Evolutionary conservation across 2,888 invertebrate species (phyloP).

Genomic region (Euphydryas editha): DNA sequence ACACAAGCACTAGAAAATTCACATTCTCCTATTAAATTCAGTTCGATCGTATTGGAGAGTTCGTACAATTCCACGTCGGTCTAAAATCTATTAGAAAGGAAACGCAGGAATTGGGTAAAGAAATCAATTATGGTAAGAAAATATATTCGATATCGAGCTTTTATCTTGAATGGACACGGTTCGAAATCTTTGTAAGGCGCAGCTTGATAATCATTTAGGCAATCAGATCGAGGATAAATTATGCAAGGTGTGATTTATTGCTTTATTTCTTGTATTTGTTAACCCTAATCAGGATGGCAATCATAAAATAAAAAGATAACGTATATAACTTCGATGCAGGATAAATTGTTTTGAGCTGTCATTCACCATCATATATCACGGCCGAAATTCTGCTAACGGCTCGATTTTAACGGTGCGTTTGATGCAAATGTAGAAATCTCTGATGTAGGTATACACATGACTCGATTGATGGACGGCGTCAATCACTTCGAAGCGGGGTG

Average conservation of each 20-base stretch:
- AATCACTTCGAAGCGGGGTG: conserved; percentile 30
- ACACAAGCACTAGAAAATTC: too few relatives aligned
- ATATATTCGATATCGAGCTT: too few relatives aligned
- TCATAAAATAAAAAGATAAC: not conserved
- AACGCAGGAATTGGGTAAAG: too few relatives aligned
- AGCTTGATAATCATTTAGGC: too few relatives aligned
- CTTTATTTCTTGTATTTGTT: not conserved
- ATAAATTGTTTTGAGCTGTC: conserved; percentile 30
- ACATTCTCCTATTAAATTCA: too few relatives aligned
- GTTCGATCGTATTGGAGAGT: too few relatives aligned
- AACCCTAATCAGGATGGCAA: not conserved
- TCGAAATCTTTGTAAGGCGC: too few relatives aligned
- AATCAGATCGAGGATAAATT: too few relatives aligned
- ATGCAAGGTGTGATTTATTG: not conserved
- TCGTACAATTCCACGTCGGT: too few relatives aligned
- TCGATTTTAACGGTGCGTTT: conserved; percentile 27
- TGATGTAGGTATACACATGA: conserved; percentile 8
- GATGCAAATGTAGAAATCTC: conserved; percentile 28
- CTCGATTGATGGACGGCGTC: conserved; percentile 29
- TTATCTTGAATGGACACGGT: too few relatives aligned
- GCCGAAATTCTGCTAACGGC: conserved; percentile 26
- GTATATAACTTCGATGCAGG: not conserved
- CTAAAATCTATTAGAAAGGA: too few relatives aligned
- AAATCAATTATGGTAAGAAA: too few relatives aligned
- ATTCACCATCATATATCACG: conserved; percentile 30